These are phyloP conservation scores for Mus minutoides DNA, from an alignment of 2,797 vertebrate species.

Conservation along the genomic window DNA sequence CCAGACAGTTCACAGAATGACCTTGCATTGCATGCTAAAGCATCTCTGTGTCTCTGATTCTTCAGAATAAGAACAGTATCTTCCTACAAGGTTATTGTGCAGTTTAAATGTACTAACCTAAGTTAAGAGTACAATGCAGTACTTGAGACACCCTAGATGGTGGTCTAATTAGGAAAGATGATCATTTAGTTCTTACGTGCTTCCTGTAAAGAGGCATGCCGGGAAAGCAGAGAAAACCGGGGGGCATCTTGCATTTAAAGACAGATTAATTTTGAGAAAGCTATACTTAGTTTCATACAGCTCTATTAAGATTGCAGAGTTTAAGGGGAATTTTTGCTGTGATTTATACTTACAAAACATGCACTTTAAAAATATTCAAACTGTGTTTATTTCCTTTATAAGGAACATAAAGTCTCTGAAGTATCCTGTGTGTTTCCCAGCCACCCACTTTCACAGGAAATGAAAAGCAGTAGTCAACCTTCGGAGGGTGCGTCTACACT, in stretches of 20 bases:
- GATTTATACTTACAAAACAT: not conserved
- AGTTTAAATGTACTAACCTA: not conserved
- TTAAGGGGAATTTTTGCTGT: not conserved
- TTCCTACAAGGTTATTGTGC: not conserved
- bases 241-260: not conserved
- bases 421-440: not conserved
- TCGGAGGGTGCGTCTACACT: not conserved
- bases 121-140: not conserved
- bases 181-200: not conserved
- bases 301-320: not conserved
- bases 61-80: not conserved
- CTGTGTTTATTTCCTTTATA: constrained; percentile 21
- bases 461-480: not conserved
- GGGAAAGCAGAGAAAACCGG: not conserved
- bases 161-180: not conserved
- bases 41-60: not conserved
- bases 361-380: constrained; percentile 22
- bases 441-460: not conserved
- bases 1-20: not conserved
- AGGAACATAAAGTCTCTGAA: constrained; percentile 25
- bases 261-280: not conserved
- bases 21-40: not conserved
- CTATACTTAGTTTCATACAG: not conserved
- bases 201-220: not conserved
- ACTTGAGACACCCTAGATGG: not conserved